Conservation (phyloP, 2,888 invertebrate species). For the Fabriciana adippe region DNA sequence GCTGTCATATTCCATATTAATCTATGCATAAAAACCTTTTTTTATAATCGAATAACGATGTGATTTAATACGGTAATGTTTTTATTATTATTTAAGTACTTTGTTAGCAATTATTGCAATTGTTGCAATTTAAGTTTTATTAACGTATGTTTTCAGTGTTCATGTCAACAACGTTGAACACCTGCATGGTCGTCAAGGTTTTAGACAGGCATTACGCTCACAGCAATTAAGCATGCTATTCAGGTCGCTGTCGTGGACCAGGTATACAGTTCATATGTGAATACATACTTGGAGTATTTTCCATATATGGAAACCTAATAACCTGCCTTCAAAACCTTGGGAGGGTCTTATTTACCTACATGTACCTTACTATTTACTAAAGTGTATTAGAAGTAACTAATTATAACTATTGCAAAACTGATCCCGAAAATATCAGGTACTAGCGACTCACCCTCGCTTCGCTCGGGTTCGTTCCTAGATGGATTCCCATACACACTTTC, state of each 20-base stretch:
- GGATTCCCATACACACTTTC: no score
- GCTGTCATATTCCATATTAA: conserved; percentile 22
- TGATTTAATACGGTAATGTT: background rate
- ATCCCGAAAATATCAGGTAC: no score
- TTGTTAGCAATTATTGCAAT: background rate
- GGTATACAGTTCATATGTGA: background rate
- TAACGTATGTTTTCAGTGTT: background rate
- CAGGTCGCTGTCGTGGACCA: conserved; percentile 17
- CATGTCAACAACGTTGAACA: conserved; percentile 17
- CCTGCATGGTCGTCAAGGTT: conserved; percentile 23
- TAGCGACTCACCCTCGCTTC: no score
- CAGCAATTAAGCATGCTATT: conserved; percentile 18
- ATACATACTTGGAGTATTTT: background rate
- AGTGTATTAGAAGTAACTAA: no score
- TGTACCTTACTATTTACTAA: background rate
- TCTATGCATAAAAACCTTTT: background rate
- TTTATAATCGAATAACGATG: background rate
- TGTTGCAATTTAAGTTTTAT: background rate
- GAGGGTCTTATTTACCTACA: background rate
- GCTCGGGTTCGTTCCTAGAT: no score
- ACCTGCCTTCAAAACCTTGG: background rate
- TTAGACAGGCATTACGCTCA: conserved; percentile 21
- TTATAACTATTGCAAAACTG: no score
- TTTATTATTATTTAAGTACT: background rate
- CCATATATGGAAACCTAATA: conserved; percentile 1